Evolutionary conservation across 2,113 vertebrate species (phyloP).

Genomic region (Cygnus buccinator): DNA sequence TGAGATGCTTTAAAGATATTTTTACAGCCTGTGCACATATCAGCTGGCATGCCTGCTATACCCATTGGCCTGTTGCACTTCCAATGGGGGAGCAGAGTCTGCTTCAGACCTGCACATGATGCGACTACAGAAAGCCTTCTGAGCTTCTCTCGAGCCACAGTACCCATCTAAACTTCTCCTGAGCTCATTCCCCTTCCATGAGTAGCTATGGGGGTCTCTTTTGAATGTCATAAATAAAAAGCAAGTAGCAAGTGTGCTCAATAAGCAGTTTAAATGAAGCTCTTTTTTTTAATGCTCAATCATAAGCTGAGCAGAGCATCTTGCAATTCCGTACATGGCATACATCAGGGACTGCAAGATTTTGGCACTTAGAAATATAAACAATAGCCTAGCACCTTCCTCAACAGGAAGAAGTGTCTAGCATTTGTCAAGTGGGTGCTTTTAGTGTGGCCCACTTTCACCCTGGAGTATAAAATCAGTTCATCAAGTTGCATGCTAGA

Average conservation of each 20-base stretch:
- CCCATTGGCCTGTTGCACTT: conserved; percentile 8
- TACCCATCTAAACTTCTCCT: neutral
- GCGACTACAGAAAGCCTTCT: conserved; percentile 25
- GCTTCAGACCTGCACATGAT: neutral
- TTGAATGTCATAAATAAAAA: neutral
- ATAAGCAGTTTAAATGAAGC: neutral
- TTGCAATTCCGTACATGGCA: neutral
- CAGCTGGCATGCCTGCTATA: conserved; percentile 20
- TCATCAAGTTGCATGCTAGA: neutral
- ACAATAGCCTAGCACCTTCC: neutral
- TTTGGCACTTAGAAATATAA: neutral
- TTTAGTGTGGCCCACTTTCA: neutral
- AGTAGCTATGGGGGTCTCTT: neutral
- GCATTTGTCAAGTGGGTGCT: neutral
- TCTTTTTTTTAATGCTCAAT: neutral
- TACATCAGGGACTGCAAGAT: neutral
- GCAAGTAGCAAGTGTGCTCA: neutral
- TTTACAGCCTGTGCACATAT: conserved; percentile 20
- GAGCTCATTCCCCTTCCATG: neutral
- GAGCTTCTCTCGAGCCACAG: conserved; percentile 20
- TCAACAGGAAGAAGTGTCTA: neutral
- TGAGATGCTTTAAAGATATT: conserved; percentile 12
- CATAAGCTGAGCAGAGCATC: neutral
- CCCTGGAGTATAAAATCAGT: neutral
- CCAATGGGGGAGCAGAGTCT: conserved; percentile 16